Percentiles rank a stretch among this genome's conserved stretches.
phyloP scores from a whole-genome alignment of 64 coral and sea anemone genomes.

The Stylophora pistillata region DNA sequence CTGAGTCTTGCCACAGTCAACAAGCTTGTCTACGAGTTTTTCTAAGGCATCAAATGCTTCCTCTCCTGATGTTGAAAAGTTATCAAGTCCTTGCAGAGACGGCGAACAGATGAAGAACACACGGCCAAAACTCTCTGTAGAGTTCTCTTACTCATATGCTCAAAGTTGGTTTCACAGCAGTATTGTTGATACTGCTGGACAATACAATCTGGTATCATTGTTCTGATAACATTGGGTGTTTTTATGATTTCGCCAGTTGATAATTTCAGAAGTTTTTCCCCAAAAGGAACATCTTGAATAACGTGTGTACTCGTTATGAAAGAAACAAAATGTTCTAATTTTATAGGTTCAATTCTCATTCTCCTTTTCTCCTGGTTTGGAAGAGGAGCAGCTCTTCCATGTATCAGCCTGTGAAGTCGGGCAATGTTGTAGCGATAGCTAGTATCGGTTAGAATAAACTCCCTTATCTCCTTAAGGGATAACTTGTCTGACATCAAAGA shows the following conservation, averaged over 20 bases:
- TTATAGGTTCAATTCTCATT: constrained; percentile 52
- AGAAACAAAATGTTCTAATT: constrained; percentile 70
- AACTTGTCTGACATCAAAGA: constrained; percentile 7
- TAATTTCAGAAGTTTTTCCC: constrained; percentile 6
- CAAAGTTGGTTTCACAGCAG: constrained; percentile 32
- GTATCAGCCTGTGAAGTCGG: constrained; percentile 28
- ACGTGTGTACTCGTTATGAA: constrained; percentile 74
- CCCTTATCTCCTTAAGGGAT: neutral
- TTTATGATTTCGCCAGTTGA: neutral
- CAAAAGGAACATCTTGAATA: constrained; percentile 72
- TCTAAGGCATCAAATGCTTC: too few relatives aligned
- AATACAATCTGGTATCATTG: constrained; percentile 27
- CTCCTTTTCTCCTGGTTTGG: constrained; percentile 44
- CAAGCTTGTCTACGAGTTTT: too few relatives aligned
- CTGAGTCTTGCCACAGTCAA: too few relatives aligned
- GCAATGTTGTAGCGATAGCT: constrained; percentile 13
- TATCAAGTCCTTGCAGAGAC: too few relatives aligned
- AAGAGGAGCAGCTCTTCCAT: constrained; percentile 57
- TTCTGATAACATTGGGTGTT: constrained; percentile 34
- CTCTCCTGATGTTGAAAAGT: too few relatives aligned
- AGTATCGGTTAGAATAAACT: constrained; percentile 12
- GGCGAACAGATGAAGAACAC: constrained; percentile 3
- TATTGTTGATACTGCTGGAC: constrained; percentile 63
- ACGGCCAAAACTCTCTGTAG: constrained; percentile 28
- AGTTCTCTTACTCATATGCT: constrained; percentile 35